phyloP scores from a whole-genome alignment of 2,888 invertebrate species.

The Apoda limacodes region DNA sequence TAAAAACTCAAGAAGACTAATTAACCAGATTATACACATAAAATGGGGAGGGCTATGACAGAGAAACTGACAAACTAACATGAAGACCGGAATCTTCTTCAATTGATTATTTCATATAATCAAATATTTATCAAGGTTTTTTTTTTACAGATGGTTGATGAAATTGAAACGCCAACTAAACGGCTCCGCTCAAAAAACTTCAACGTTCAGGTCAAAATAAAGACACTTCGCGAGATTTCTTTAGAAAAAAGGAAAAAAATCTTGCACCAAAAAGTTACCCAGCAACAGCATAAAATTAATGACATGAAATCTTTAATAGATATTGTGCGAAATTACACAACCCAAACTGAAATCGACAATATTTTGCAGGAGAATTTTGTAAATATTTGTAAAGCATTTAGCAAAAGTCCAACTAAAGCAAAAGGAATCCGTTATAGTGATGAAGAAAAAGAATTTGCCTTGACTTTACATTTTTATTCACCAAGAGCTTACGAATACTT shows the following conservation, averaged over 20 bases:
- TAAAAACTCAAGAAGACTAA: no score
- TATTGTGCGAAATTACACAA: not conserved
- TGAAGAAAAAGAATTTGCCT: constrained; percentile 2
- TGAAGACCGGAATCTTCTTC: no score
- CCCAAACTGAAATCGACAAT: constrained; percentile 2
- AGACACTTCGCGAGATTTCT: not conserved
- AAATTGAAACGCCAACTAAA: not conserved
- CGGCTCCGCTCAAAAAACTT: not conserved
- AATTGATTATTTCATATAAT: no score
- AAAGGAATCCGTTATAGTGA: constrained; percentile 1
- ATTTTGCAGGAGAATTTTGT: constrained; percentile 1
- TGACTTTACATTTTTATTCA: not conserved
- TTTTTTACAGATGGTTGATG: not conserved
- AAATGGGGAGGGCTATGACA: no score
- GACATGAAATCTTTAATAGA: not conserved
- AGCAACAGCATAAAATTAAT: not conserved
- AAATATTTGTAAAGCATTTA: not conserved
- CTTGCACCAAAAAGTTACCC: not conserved
- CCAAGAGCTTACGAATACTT: constrained; percentile 1
- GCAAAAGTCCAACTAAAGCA: no score
- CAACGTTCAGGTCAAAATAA: not conserved
- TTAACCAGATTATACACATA: no score
- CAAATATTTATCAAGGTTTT: not conserved
- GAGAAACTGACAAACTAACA: no score
- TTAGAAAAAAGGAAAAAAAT: not conserved